A percentile compares a stretch with the other conserved stretches of the same genome.
phyloP scores from a whole-genome alignment of 2,797 vertebrate species.

The Monodelphis domestica region DNA sequence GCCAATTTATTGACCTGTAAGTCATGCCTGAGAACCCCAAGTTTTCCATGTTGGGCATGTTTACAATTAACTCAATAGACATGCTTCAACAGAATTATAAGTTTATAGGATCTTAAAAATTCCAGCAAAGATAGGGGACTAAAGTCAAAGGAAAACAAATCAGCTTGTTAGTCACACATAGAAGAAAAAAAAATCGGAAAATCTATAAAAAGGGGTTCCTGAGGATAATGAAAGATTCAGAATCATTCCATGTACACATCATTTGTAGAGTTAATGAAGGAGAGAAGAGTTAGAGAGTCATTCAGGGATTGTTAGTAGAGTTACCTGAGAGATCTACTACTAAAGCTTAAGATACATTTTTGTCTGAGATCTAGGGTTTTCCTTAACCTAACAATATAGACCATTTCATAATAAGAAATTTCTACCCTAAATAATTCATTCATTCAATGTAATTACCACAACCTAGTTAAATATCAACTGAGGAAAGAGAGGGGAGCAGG shows the following conservation, averaged over 20 bases:
- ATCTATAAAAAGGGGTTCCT: not conserved
- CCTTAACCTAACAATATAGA: not conserved
- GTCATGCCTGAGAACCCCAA: not conserved
- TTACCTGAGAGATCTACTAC: not conserved
- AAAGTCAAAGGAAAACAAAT: constrained; percentile 18
- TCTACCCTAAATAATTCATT: constrained; percentile 9
- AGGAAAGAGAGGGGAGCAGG: not conserved
- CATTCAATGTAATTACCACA: not conserved
- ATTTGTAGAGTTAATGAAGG: constrained; percentile 15
- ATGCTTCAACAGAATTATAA: not conserved
- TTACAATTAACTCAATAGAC: constrained; percentile 13
- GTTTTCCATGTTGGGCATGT: not conserved
- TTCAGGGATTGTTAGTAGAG: constrained; percentile 21
- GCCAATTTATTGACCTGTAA: not conserved
- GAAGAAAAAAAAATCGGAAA: constrained; percentile 24
- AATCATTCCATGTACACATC: constrained; percentile 21
- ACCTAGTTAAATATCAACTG: not conserved
- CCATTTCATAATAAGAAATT: constrained; percentile 22
- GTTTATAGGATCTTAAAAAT: not conserved
- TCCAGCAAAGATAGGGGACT: not conserved
- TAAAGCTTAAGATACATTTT: not conserved
- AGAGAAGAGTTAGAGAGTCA: not conserved
- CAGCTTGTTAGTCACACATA: not conserved
- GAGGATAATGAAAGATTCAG: constrained; percentile 36
- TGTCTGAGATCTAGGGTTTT: constrained; percentile 14